Evolutionary conservation across 2,113 vertebrate genomes (phyloP).

Genomic region (Plecotus auritus): DNA sequence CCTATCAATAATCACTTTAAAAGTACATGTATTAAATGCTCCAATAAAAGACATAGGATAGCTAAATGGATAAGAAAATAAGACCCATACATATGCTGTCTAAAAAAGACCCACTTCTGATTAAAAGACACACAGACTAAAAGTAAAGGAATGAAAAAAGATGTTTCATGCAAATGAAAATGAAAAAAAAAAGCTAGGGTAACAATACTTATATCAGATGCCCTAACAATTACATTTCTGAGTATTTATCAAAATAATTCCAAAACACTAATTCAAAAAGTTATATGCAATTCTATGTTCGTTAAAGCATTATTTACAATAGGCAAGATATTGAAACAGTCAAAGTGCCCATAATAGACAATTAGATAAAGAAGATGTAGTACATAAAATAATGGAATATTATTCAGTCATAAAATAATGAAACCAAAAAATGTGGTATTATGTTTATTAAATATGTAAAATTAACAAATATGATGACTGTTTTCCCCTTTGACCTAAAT

Average conservation of each 20-base stretch:
- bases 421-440: background rate
- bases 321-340: background rate
- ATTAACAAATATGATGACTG: background rate
- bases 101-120: background rate
- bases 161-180: background rate
- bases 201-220: background rate
- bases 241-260: background rate
- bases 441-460: slow-evolving; percentile 8
- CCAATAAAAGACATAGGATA: background rate
- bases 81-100: background rate
- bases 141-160: background rate
- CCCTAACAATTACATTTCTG: background rate
- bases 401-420: background rate
- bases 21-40: background rate
- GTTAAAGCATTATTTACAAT: background rate
- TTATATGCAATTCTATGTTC: background rate
- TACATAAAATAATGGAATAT: background rate
- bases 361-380: background rate
- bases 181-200: background rate
- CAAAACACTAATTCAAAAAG: background rate
- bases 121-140: background rate
- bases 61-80: background rate
- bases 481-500: background rate
- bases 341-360: background rate
- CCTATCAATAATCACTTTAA: background rate